phyloP scores from a whole-genome alignment of 2,113 vertebrate genomes.

The Dicrurus megarhynchus region DNA sequence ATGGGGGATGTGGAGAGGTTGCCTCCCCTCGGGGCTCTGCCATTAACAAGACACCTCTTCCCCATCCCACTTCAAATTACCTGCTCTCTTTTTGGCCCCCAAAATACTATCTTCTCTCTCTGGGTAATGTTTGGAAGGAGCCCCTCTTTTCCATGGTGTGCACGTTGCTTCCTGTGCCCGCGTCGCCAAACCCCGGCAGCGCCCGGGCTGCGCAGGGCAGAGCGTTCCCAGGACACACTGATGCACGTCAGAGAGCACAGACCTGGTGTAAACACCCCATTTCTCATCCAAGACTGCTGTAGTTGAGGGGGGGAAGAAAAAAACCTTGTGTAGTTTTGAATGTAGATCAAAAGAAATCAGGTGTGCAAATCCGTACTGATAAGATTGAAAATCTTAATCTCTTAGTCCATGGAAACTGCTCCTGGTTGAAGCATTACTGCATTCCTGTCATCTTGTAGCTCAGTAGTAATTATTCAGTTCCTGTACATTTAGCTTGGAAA shows the following conservation, averaged over 20 bases:
- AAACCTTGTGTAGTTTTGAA: background rate
- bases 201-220: background rate
- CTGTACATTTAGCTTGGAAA: slow-evolving; percentile 62
- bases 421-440: slow-evolving; percentile 20
- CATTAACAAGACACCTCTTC: background rate
- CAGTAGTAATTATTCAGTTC: slow-evolving; percentile 54
- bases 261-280: background rate
- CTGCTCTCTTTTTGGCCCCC: background rate
- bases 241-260: background rate
- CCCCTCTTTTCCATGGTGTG: background rate
- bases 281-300: background rate
- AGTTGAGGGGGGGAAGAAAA: background rate
- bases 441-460: slow-evolving; percentile 56
- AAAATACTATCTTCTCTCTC: background rate
- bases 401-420: slow-evolving; percentile 21
- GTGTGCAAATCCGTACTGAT: background rate
- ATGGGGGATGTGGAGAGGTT: background rate
- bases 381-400: background rate
- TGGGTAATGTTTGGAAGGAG: background rate
- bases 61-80: background rate
- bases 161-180: background rate
- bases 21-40: background rate
- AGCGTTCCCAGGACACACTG: background rate
- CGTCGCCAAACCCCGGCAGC: background rate
- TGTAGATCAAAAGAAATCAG: background rate